Percentiles rank a stretch among this genome's conserved stretches.
These are phyloP conservation scores for Acipenser oxyrinchus DNA, from an alignment of 2,797 vertebrate genomes.

Conservation along the genomic window DNA sequence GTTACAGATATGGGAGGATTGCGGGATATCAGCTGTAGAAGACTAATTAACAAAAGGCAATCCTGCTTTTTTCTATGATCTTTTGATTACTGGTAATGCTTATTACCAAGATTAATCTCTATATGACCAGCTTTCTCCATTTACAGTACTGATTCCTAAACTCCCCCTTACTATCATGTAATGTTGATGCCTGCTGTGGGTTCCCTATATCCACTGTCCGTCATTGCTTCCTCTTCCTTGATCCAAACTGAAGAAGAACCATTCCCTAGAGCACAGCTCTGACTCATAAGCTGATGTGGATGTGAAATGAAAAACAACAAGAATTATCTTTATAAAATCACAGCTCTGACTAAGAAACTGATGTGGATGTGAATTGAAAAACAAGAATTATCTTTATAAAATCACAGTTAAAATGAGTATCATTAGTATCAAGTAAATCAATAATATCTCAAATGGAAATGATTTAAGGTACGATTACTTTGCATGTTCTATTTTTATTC, in stretches of 20 bases:
- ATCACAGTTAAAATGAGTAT: not conserved
- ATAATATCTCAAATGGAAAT: too few species aligned
- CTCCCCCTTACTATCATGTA: too few species aligned
- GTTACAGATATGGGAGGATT: slow-evolving; percentile 27
- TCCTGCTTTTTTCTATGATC: slow-evolving; percentile 2
- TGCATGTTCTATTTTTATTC: too few species aligned
- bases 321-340: not conserved
- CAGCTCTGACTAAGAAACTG: not conserved
- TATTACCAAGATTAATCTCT: not conserved
- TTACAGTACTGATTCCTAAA: too few species aligned
- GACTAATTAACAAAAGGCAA: not conserved
- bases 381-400: too few species aligned
- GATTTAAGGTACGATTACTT: too few species aligned
- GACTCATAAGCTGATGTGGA: not conserved
- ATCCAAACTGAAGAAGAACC: too few species aligned
- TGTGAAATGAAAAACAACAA: not conserved
- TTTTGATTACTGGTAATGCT: slow-evolving; percentile 14
- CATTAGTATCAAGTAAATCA: too few species aligned
- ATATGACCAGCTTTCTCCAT: too few species aligned
- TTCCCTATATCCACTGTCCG: too few species aligned
- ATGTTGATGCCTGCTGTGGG: too few species aligned
- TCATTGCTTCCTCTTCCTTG: too few species aligned
- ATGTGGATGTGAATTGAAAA: not conserved
- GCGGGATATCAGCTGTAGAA: slow-evolving; percentile 6
- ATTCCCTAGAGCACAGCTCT: not conserved